phyloP scores from a whole-genome alignment of 2,113 vertebrate species.

The Sapayoa aenigma region DNA sequence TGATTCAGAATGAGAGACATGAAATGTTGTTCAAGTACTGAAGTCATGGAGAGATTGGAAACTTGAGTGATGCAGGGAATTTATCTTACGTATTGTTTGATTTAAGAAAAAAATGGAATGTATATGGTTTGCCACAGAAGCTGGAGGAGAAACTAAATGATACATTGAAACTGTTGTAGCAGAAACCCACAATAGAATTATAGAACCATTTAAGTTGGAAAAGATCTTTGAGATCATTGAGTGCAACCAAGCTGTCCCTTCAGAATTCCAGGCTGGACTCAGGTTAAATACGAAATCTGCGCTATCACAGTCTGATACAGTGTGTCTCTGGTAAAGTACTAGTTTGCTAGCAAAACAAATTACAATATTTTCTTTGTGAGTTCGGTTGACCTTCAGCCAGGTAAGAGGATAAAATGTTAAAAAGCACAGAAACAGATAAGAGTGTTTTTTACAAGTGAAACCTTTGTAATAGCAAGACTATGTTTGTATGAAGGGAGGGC shows the following conservation, averaged over 20 bases:
- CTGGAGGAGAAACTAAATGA: background rate
- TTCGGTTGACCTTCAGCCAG: conserved; percentile 26
- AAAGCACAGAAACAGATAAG: conserved; percentile 20
- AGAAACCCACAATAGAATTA: background rate
- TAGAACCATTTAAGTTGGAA: background rate
- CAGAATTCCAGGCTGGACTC: background rate
- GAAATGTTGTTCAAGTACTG: background rate
- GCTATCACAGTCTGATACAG: background rate
- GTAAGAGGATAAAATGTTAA: conserved; percentile 24
- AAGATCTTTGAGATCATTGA: background rate
- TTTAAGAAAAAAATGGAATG: background rate
- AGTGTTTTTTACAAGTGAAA: background rate
- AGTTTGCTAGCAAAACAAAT: background rate
- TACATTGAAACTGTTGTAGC: background rate
- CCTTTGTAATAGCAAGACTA: background rate
- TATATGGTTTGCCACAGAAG: background rate
- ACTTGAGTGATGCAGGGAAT: background rate
- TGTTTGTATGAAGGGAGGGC: background rate
- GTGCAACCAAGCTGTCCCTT: background rate
- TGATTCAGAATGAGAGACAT: background rate
- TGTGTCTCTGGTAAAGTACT: background rate
- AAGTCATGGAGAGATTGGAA: background rate
- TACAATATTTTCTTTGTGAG: background rate
- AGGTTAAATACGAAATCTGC: background rate
- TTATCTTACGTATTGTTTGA: background rate